Base-by-base conservation (phyloP, 1,140 invertebrate genomes). In the Danaus melanippus region DNA sequence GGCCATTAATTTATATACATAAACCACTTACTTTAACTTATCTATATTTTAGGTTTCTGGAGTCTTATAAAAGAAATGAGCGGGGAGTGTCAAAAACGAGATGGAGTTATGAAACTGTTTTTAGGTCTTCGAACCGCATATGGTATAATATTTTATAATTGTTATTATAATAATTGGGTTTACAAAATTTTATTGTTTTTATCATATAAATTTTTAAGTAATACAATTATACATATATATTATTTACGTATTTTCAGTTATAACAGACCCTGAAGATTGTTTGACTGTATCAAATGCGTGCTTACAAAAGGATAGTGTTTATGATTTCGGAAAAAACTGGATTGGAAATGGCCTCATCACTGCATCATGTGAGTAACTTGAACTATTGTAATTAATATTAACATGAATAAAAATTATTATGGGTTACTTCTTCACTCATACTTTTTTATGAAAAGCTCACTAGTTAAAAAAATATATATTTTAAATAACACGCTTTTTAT, bases 221-320 rank as follows among this genome's bases (percentile, higher is more conserved):
- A 32, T 32, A 5, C 21, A 7, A 32, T 32, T 32, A 8, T 32
- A 3, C 6, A 5, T 32, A 32, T 5, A 32, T 15, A 15, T 15
- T 15, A n/a, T 41, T 55, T 42, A 46, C 10, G 51, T 59, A 42
- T 46, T 65, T 63, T 44, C 54, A 72, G 67, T 56, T 2, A 9
- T 74, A 43, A 62, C 67, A 5, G 64, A 73, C 49, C 68, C 70
- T 10, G 66, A 71, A 6, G 73, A 73, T 12, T 50, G 56, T n/a
- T 12, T 56, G 1, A 66, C 56, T 11, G 54, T 79, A 10, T 57
- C 67, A 2, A 76, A 74, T 71, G 76, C 42, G 89, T 93, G 66
- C 96, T 92, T 92, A 64, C 76, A 96, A n/a, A 88, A 91, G 60
- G 57, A 59, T 50, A 12, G n/a, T 8, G 53, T 59, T 9, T 96